phyloP scores from a whole-genome alignment of 2,113 vertebrate genomes.

The Leptobrachium leishanense region DNA sequence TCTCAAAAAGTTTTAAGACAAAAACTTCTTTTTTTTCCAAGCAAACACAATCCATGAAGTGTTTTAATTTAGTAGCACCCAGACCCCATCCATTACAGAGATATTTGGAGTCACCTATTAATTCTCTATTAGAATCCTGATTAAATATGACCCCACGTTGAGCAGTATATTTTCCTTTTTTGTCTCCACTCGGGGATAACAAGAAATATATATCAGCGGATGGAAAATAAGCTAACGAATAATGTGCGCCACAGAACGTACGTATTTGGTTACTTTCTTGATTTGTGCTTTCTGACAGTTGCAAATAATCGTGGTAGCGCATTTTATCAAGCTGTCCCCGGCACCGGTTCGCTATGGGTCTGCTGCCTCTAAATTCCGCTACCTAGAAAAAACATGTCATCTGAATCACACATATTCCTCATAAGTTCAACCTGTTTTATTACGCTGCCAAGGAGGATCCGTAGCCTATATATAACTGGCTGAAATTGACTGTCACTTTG shows the following conservation, averaged over 20 bases:
- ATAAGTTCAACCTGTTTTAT: constrained; percentile 42
- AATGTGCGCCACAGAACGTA: constrained; percentile 16
- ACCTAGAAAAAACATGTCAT: constrained; percentile 46
- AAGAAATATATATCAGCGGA: constrained; percentile 35
- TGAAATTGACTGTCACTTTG: constrained; percentile 41
- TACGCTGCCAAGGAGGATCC: constrained; percentile 34
- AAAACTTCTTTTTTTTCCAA: no score
- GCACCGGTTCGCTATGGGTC: constrained; percentile 14
- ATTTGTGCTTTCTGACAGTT: constrained; percentile 46
- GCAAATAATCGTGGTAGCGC: constrained; percentile 47
- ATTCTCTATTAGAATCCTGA: constrained; percentile 27
- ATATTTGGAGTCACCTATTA: constrained; percentile 21
- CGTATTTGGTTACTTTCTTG: constrained; percentile 28
- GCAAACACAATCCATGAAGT: neutral
- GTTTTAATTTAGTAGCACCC: constrained; percentile 18
- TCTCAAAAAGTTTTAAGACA: no score
- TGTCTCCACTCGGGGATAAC: constrained; percentile 17
- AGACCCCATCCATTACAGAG: constrained; percentile 30
- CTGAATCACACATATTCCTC: constrained; percentile 45
- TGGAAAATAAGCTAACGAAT: constrained; percentile 28
- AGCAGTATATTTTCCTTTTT: constrained; percentile 21
- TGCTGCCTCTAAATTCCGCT: constrained; percentile 39
- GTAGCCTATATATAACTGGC: constrained; percentile 36
- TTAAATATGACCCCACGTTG: constrained; percentile 16
- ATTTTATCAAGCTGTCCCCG: constrained; percentile 38